Evolutionary conservation across 2,797 vertebrate species (phyloP).

Genomic region (Rhinophrynus dorsalis): DNA sequence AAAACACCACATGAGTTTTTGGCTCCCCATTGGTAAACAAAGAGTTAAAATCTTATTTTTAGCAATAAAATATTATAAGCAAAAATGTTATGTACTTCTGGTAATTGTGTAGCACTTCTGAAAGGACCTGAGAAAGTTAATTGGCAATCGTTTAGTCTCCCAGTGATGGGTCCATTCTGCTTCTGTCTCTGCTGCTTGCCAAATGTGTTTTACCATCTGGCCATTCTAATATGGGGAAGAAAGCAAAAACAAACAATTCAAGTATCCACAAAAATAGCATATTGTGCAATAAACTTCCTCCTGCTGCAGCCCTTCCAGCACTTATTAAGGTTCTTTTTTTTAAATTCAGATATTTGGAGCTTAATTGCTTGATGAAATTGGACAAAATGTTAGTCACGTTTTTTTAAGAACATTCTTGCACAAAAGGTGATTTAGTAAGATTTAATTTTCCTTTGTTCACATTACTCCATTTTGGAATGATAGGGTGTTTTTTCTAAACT

Average conservation of each 20-base stretch:
- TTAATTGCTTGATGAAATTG: not conserved
- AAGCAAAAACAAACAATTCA: constrained; percentile 22
- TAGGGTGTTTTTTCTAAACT: too few species aligned
- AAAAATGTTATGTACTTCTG: too few species aligned
- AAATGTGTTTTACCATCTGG: constrained; percentile 43
- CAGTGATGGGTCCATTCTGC: constrained; percentile 39
- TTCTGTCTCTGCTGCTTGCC: constrained; percentile 25
- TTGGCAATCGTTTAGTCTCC: constrained; percentile 26
- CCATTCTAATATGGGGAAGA: constrained; percentile 19
- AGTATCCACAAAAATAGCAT: constrained; percentile 31
- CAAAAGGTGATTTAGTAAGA: not conserved
- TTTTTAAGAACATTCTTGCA: not conserved
- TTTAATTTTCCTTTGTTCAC: not conserved
- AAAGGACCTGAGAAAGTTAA: constrained; percentile 31
- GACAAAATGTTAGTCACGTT: not conserved
- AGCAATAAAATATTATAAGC: too few species aligned
- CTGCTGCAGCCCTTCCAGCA: not conserved
- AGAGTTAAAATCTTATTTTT: too few species aligned
- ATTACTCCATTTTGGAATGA: too few species aligned
- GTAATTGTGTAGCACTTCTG: too few species aligned
- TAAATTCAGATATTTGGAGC: not conserved
- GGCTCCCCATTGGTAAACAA: too few species aligned
- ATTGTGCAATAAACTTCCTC: constrained; percentile 22
- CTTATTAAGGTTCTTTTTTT: not conserved
- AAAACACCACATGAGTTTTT: too few species aligned